Evolutionary conservation across 2,113 vertebrate genomes (phyloP).

Genomic region (Geococcyx californianus): DNA sequence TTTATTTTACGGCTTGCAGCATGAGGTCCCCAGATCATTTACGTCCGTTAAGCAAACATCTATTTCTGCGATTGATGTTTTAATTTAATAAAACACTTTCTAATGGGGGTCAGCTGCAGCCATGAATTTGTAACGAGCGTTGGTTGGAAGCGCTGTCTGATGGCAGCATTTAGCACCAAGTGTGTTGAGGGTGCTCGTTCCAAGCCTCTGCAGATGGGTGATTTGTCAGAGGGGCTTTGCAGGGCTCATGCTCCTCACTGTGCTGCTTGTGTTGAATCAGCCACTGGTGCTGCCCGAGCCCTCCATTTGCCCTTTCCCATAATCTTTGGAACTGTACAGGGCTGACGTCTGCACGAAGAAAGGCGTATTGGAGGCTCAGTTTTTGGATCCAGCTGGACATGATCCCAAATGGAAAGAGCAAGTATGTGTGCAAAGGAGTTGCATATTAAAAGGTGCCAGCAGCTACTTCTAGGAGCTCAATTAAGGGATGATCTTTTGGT

Average conservation of each 20-base stretch:
- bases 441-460: not conserved
- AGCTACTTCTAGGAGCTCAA: not conserved
- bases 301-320: accelerated
- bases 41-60: conserved; percentile 64
- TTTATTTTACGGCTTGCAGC: conserved; percentile 64
- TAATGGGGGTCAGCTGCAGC: conserved; percentile 68
- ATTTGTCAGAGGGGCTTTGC: not conserved
- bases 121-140: conserved; percentile 20
- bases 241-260: accelerated
- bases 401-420: not conserved
- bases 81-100: conserved; percentile 73
- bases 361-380: not conserved
- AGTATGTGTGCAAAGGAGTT: not conserved
- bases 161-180: not conserved
- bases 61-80: conserved; percentile 69
- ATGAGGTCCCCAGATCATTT: conserved; percentile 52
- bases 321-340: not conserved
- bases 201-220: not conserved
- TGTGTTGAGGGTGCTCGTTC: not conserved
- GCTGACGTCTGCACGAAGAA: accelerated
- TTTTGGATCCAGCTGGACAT: not conserved
- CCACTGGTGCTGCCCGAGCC: not conserved
- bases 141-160: not conserved
- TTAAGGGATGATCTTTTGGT: not conserved
- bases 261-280: not conserved